phyloP scores from a whole-genome alignment of 1,140 invertebrate genomes.

The Drosophila sproati region DNA sequence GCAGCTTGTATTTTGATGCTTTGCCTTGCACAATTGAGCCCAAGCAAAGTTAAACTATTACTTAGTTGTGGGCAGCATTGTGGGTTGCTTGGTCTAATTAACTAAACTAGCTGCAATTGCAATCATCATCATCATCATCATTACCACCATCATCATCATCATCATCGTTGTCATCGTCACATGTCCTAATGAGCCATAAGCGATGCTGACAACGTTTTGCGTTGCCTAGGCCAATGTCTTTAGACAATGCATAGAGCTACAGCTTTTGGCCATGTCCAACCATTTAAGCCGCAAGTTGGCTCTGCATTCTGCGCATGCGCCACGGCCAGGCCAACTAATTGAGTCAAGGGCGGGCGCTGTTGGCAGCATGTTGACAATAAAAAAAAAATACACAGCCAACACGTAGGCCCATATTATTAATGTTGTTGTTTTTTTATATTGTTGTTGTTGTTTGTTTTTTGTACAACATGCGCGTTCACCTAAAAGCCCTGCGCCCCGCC shows the following conservation, averaged over 20 bases:
- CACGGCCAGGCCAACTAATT: slow-evolving; percentile 63
- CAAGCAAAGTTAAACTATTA: not conserved
- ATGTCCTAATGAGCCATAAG: not conserved
- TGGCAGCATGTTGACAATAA: slow-evolving; percentile 56
- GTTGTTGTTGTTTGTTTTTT: slow-evolving; percentile 6
- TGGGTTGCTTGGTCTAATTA: slow-evolving; percentile 30
- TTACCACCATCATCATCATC: not conserved
- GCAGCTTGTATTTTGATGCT: slow-evolving; percentile 6
- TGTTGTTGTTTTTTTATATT: not conserved
- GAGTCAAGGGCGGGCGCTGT: slow-evolving; percentile 72
- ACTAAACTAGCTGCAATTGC: slow-evolving; percentile 15
- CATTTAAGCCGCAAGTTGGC: slow-evolving; percentile 13
- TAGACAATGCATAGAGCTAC: not conserved
- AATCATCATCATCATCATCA: not conserved
- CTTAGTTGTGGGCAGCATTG: slow-evolving; percentile 50
- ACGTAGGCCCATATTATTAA: slow-evolving; percentile 40
- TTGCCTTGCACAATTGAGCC: slow-evolving; percentile 26
- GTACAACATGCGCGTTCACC: slow-evolving; percentile 34
- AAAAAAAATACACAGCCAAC: slow-evolving; percentile 46
- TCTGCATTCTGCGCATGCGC: slow-evolving; percentile 70
- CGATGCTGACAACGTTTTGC: not conserved
- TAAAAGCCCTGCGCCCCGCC: not conserved
- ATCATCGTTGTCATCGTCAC: not conserved
- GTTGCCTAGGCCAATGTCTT: slow-evolving; percentile 41
- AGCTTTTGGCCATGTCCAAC: slow-evolving; percentile 6